Percentiles rank a stretch among this genome's conserved stretches.
These are phyloP conservation scores for Hemicentrotus pulcherrimus DNA, from an alignment of 35 echinoderm and acorn worm genomes.

Conservation along the genomic window DNA sequence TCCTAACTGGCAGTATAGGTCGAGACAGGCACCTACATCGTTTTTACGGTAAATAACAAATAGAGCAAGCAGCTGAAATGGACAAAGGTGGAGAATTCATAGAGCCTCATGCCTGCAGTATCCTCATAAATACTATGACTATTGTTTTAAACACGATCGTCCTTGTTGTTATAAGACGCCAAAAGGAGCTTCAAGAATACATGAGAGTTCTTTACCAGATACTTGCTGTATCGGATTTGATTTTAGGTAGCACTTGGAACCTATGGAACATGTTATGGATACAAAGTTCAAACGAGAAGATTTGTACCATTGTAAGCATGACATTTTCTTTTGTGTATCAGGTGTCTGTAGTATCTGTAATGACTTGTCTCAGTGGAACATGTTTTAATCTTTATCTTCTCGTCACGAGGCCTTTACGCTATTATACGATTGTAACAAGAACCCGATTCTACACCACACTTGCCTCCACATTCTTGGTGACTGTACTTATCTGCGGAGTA, in stretches of 20 bases:
- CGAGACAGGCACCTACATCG: not conserved
- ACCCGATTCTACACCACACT: not conserved
- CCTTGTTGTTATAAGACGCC: not conserved
- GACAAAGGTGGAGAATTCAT: not conserved
- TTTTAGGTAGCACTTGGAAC: not conserved
- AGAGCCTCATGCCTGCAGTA: not conserved
- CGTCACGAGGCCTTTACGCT: not conserved
- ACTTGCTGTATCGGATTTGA: not conserved
- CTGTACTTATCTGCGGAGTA: not conserved
- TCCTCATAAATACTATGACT: not conserved
- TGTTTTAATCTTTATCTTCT: not conserved
- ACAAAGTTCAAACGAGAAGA: not conserved
- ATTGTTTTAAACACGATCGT: not conserved
- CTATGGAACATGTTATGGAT: not conserved
- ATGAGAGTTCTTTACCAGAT: constrained; percentile 22
- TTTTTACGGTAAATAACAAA: not conserved
- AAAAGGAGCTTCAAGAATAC: not conserved
- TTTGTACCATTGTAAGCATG: not conserved
- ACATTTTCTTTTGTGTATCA: not conserved
- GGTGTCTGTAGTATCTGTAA: not conserved
- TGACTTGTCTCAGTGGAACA: not conserved
- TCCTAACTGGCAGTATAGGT: too few relatives aligned
- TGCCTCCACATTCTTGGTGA: not conserved
- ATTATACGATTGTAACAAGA: not conserved
- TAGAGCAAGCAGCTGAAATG: not conserved